Percentiles rank a stretch among this genome's conserved stretches.
Conservation (phyloP, 2,113 vertebrate genomes). For the Ranitomeya imitator region DNA sequence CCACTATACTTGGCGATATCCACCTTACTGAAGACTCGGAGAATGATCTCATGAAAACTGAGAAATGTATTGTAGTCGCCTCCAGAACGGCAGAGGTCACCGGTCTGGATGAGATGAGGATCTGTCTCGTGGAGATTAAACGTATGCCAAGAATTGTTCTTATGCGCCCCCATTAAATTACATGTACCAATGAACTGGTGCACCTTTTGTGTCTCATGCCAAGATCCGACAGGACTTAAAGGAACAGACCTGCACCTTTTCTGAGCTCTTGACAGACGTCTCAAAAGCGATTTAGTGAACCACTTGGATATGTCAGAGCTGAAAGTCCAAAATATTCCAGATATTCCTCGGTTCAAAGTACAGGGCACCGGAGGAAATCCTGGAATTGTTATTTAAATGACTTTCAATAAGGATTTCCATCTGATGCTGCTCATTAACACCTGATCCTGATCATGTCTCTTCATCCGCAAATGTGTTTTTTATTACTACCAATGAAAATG, state of each 20-base stretch:
- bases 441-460: not conserved
- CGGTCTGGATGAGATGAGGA: constrained; percentile 41
- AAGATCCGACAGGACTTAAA: constrained; percentile 49
- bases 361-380: constrained; percentile 8
- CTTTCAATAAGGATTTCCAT: not conserved
- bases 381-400: constrained; percentile 11
- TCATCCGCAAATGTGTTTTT: not conserved
- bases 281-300: constrained; percentile 40
- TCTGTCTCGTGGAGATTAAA: constrained; percentile 32
- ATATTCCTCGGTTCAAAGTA: constrained; percentile 38
- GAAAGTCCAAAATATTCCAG: constrained; percentile 43
- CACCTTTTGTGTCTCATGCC: constrained; percentile 47
- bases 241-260: constrained; percentile 41
- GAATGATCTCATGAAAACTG: constrained; percentile 50
- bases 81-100: constrained; percentile 36
- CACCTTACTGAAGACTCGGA: constrained; percentile 10
- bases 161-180: constrained; percentile 51
- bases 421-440: constrained; percentile 18
- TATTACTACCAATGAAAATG: not conserved
- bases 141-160: constrained; percentile 45
- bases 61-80: constrained; percentile 35
- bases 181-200: constrained; percentile 35
- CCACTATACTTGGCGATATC: not conserved
- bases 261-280: constrained; percentile 39
- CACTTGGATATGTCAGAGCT: constrained; percentile 48